Base-by-base conservation (phyloP, 2,888 invertebrate genomes). In the Trilocha varians region DNA sequence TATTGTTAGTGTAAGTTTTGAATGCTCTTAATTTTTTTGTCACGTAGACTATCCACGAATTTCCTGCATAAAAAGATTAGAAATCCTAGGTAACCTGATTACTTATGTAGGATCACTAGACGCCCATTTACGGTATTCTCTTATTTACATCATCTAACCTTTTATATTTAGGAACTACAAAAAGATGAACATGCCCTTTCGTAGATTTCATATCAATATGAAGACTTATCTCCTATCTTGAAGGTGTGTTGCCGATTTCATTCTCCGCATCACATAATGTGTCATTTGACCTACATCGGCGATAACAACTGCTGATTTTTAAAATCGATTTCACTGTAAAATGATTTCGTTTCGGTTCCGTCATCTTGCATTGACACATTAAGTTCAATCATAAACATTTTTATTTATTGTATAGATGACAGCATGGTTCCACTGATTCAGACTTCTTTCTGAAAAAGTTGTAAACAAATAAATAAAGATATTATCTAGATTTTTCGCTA, bases 161-260 rank as follows among this genome's bases (percentile, higher is more conserved):
- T 64, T 55, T 64, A 41, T 58, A 62, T 44, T 49, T 61, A 42
- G 57, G 55, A 33, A 55, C 56, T 16, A 47, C 47, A 52, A 48
- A 59, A 42, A 61, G 45, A 46, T 55, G 50, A 51, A 62, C 34
- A 11, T 16, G 8, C 0, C 14, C 25, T 1, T 4, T 25, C 25
- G 25, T 9, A 25, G 25, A 2, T 25, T 25, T 25, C 25, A 25
- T 25, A 3, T 1, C 11, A 11, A 25, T 25, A 25, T 9, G 11
- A 25, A 6, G 4, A 25, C 11, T 25, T 25, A 2, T 25, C 0
- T 25, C 1, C 1, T 25, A 25, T 25, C 6, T 25, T 5, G 25
- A 2, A 25, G 11, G 25, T 9, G 6, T 25, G 25, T 5, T 25
- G 11, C 11, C 1, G 11, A 1, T 25, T 25, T 25, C 11, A 3